Percentiles rank a stretch among this genome's conserved stretches.
These are phyloP conservation scores for Neodontobutis hainanensis DNA, from an alignment of 2,113 vertebrate genomes.

Conservation along the genomic window DNA sequence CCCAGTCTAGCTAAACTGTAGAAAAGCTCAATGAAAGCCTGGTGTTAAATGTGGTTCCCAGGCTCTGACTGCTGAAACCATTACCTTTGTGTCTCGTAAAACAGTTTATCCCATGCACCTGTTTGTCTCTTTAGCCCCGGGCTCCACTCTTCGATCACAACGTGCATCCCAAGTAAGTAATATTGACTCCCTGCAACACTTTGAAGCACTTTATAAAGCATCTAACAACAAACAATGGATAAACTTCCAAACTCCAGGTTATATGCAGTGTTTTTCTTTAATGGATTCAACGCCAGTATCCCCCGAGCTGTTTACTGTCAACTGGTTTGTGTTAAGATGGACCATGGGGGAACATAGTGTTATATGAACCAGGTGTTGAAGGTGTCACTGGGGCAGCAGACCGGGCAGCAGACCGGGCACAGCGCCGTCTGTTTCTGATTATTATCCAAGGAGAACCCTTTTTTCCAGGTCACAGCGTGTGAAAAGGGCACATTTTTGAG, in stretches of 20 bases:
- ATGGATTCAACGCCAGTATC: neutral
- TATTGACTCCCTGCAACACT: conserved; percentile 6
- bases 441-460: conserved; percentile 48
- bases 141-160: conserved; percentile 32
- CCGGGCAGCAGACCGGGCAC: no score
- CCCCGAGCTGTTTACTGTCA: conserved; percentile 20
- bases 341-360: conserved; percentile 27
- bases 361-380: conserved; percentile 71
- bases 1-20: conserved; percentile 3
- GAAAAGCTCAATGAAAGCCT: conserved; percentile 2
- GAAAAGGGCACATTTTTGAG: conserved; percentile 61
- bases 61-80: conserved; percentile 7
- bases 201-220: neutral
- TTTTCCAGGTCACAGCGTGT: conserved; percentile 71
- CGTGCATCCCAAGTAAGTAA: neutral
- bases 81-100: conserved; percentile 15
- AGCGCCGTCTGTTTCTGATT: conserved; percentile 64
- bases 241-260: neutral
- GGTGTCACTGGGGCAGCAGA: conserved; percentile 34
- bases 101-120: conserved; percentile 39
- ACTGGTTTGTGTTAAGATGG: conserved; percentile 28
- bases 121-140: conserved; percentile 34
- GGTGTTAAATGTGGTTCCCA: conserved; percentile 18
- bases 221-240: neutral
- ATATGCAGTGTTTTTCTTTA: neutral